Evolutionary conservation across 2,113 vertebrate genomes (phyloP).

Genomic region (Craseonycteris thonglongyai): DNA sequence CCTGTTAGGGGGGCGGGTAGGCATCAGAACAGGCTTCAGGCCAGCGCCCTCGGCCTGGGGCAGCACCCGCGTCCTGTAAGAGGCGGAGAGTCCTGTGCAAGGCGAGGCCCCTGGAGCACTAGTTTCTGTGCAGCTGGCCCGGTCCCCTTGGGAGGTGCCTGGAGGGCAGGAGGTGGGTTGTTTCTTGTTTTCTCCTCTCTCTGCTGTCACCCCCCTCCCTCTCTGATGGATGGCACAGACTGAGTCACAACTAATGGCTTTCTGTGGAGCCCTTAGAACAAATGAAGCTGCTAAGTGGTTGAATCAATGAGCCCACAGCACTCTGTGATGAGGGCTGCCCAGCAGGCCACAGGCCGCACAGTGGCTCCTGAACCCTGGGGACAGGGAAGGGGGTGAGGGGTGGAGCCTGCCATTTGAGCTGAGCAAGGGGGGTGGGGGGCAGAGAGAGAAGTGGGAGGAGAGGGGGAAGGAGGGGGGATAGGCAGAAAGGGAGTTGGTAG

Average conservation of each 20-base stretch:
- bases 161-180: neutral
- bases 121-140: neutral
- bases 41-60: neutral
- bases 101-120: neutral
- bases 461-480: neutral
- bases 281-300: slow-evolving; percentile 23
- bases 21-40: neutral
- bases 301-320: neutral
- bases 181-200: neutral
- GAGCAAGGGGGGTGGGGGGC: neutral
- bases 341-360: neutral
- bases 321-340: neutral
- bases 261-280: neutral
- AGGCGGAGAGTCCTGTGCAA: neutral
- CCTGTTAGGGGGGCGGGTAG: accelerated
- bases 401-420: neutral
- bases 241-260: slow-evolving; percentile 26
- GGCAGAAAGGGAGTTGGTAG: neutral
- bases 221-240: neutral
- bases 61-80: neutral
- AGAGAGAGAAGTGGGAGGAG: neutral
- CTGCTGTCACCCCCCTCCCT: neutral
- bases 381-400: neutral
- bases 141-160: neutral
- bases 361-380: neutral